Evolutionary conservation across 2,797 vertebrate genomes (phyloP).

Genomic region (Lacerta bilineata): DNA sequence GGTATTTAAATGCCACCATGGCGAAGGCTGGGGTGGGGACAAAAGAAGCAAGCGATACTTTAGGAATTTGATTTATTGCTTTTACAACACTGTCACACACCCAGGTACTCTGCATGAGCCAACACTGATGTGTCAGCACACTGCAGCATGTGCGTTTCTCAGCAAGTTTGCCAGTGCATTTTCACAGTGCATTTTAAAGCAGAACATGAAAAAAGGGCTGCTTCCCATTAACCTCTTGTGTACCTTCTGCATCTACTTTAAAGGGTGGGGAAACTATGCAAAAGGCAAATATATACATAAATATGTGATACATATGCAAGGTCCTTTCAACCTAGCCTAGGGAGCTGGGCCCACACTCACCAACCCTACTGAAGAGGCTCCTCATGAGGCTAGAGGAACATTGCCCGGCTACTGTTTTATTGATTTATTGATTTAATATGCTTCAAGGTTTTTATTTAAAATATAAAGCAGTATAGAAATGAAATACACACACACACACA

Average conservation of each 20-base stretch:
- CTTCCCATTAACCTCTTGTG: slow-evolving; percentile 29
- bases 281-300: background rate
- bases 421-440: too few relatives aligned
- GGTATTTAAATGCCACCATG: slow-evolving; percentile 43
- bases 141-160: slow-evolving; percentile 56
- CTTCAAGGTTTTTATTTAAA: too few relatives aligned
- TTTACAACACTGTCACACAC: slow-evolving; percentile 67
- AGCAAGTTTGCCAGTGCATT: slow-evolving; percentile 49
- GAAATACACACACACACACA: too few relatives aligned
- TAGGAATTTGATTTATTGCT: slow-evolving; percentile 63
- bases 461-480: too few relatives aligned
- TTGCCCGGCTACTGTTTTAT: too few relatives aligned
- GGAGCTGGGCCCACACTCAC: too few relatives aligned
- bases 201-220: slow-evolving; percentile 19
- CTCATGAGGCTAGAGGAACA: too few relatives aligned
- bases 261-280: background rate
- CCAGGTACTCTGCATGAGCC: slow-evolving; percentile 49
- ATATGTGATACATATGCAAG: too few relatives aligned
- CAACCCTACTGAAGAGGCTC: too few relatives aligned
- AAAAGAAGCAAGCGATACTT: rapidly evolving
- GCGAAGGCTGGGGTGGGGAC: slow-evolving; percentile 8
- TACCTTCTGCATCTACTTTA: slow-evolving; percentile 1
- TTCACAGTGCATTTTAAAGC: slow-evolving; percentile 62
- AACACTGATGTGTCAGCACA: slow-evolving; percentile 58
- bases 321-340: too few relatives aligned